phyloP scores from a whole-genome alignment of 2,113 vertebrate genomes.

The Indri indri region DNA sequence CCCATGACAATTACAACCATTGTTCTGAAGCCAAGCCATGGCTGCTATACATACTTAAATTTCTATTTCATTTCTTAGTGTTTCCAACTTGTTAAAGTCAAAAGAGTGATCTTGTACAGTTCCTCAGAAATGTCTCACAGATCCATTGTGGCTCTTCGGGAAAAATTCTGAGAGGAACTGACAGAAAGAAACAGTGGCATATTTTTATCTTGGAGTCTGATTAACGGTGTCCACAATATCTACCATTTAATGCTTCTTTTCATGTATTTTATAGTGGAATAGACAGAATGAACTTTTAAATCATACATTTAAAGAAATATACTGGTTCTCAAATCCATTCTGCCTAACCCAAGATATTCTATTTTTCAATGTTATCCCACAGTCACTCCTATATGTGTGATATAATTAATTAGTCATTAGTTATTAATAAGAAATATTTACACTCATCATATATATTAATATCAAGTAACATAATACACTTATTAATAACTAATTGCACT shows the following conservation, averaged over 20 bases:
- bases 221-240: not conserved
- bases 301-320: not conserved
- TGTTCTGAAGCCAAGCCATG: not conserved
- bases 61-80: not conserved
- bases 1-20: not conserved
- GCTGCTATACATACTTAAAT: not conserved
- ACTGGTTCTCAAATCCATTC: not conserved
- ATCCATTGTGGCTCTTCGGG: not conserved
- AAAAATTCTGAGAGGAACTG: not conserved
- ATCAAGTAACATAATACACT: too few relatives aligned
- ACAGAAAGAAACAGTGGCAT: not conserved
- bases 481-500: not conserved
- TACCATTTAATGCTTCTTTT: not conserved
- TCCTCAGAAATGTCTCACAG: not conserved
- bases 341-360: not conserved
- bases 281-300: not conserved
- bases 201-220: not conserved
- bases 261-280: not conserved
- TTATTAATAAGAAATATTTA: not conserved
- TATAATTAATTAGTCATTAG: not conserved
- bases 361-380: not conserved
- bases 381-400: not conserved
- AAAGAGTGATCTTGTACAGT: not conserved
- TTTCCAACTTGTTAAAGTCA: not conserved
- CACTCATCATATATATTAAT: too few relatives aligned